phyloP scores from a whole-genome alignment of 2,113 vertebrate genomes.

The Fulica atra region DNA sequence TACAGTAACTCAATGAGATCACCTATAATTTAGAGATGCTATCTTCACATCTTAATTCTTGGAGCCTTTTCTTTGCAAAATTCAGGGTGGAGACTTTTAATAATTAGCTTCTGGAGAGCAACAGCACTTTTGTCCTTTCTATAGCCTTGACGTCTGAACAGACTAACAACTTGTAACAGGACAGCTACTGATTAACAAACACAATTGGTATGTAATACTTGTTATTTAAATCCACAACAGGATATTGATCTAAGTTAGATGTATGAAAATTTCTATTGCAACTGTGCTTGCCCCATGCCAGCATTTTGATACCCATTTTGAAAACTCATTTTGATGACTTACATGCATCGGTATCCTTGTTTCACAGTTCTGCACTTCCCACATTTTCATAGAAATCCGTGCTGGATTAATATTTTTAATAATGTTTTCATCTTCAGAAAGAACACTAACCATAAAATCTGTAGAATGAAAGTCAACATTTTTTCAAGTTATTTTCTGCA shows the following conservation, averaged over 20 bases:
- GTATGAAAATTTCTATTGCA: not conserved
- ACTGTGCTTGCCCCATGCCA: not conserved
- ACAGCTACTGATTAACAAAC: not conserved
- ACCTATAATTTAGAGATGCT: not conserved
- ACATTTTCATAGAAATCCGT: slow-evolving; percentile 85
- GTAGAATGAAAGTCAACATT: not conserved
- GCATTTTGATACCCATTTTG: not conserved
- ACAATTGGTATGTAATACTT: not conserved
- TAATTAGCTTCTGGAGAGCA: not conserved
- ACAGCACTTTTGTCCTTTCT: not conserved
- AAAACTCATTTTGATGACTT: slow-evolving; percentile 37
- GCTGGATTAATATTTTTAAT: slow-evolving; percentile 84
- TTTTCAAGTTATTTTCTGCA: not conserved
- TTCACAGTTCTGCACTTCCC: slow-evolving; percentile 68
- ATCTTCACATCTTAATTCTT: not conserved
- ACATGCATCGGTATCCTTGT: slow-evolving; percentile 67
- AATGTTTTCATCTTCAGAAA: slow-evolving; percentile 86
- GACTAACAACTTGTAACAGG: not conserved
- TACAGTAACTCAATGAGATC: not conserved
- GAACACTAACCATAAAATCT: slow-evolving; percentile 89
- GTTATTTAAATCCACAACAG: not conserved
- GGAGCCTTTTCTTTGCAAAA: not conserved
- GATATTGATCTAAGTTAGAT: not conserved
- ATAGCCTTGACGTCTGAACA: not conserved
- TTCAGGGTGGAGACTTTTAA: not conserved